Evolutionary conservation across 2,113 vertebrate genomes (phyloP).

Genomic region (Chaenogobius annularis): DNA sequence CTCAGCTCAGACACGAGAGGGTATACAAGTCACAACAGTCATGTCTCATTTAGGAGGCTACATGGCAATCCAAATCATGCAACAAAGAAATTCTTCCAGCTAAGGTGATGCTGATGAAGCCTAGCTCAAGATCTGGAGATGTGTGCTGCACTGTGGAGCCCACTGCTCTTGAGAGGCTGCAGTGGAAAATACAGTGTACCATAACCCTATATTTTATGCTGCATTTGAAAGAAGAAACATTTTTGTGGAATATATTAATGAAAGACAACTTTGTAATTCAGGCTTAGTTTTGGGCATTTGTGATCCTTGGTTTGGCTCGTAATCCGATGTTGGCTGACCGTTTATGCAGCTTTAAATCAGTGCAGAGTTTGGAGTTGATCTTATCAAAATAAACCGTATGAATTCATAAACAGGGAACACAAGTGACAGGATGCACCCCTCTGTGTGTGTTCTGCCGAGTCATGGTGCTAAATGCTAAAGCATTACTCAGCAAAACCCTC

Average conservation of each 20-base stretch:
- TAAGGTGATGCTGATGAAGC: no score
- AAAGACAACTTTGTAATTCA: not conserved
- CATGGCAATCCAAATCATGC: no score
- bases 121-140: no score
- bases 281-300: not conserved
- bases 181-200: no score
- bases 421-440: not conserved
- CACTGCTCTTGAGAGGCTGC: no score
- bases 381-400: not conserved
- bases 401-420: not conserved
- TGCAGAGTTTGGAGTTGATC: not conserved
- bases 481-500: not conserved
- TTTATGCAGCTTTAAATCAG: not conserved
- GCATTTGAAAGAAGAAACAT: no score
- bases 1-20: not conserved
- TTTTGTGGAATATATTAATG: not conserved
- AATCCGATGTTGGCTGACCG: not conserved
- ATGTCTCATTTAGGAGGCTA: not conserved
- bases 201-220: no score
- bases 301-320: not conserved
- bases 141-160: no score
- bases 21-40: not conserved
- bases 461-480: constrained; percentile 17
- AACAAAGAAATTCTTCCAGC: no score
- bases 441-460: constrained; percentile 2